phyloP scores from a whole-genome alignment of 2,888 invertebrate genomes.

The Lapara coniferarum region DNA sequence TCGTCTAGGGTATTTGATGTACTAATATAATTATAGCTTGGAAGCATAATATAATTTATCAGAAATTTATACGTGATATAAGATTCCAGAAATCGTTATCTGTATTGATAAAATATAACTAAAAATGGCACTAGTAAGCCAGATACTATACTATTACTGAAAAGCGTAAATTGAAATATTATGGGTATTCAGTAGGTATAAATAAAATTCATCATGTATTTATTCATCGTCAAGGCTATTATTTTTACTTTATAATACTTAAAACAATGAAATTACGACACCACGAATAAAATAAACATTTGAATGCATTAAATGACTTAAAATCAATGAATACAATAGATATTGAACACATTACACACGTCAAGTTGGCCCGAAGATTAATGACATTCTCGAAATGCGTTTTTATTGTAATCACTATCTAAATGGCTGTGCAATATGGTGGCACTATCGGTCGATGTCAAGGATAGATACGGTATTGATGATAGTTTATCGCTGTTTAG shows the following conservation, averaged over 20 bases:
- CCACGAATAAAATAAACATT: slow-evolving; percentile 24
- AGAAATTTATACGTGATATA: no score
- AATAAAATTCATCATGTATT: neutral
- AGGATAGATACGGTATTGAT: slow-evolving; percentile 75
- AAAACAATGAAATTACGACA: slow-evolving; percentile 20
- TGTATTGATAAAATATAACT: no score
- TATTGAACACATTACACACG: slow-evolving; percentile 11
- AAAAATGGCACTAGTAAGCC: no score
- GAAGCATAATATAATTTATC: no score
- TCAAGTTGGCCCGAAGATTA: slow-evolving; percentile 47
- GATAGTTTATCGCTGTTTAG: slow-evolving; percentile 74
- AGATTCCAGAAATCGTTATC: no score
- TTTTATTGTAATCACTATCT: slow-evolving; percentile 76
- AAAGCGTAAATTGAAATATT: no score
- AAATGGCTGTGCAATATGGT: slow-evolving; percentile 75
- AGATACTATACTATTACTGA: no score
- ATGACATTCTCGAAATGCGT: slow-evolving; percentile 73
- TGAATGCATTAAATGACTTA: slow-evolving; percentile 14
- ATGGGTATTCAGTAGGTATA: neutral
- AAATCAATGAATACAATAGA: slow-evolving; percentile 9
- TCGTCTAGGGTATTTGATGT: no score
- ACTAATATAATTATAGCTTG: no score
- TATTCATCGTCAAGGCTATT: neutral
- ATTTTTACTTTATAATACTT: slow-evolving; percentile 20
- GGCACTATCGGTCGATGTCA: slow-evolving; percentile 69